Evolutionary conservation across 2,797 vertebrate species (phyloP), one percentile per base, ranked within the genome.

Genomic region (Ceyx erithaca): DNA sequence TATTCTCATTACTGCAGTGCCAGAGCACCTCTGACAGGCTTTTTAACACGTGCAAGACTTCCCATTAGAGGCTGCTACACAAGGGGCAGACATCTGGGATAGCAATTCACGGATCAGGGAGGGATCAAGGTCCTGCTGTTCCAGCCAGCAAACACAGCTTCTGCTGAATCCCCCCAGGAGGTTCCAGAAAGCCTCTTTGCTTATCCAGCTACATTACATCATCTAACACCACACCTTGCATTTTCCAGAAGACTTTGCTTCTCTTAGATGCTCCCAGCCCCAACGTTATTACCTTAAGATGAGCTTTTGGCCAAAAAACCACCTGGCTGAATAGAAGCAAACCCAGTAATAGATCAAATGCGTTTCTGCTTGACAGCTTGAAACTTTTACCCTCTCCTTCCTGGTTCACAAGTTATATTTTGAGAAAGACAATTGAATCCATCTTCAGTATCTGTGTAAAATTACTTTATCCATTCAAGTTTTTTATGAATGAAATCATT

Each of bases 401-500:
- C 45, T 68, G 52, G 73, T 28, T 93, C 71, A 72, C 17, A 69
- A 72, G 8, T n/a, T 61, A 14, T 11, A 30, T 37, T 71, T 10
- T 8, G 7, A 58, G 68, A 85, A 77, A 78, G n/a, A 73, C 71
- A 92, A 66, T 30, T 17, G 30, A 80, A 75, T 87, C 31, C 31
- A 82, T 23, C 40, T 69, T 71, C 37, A 54, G 14, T 70, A 48
- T 68, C 72, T 68, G 6, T 68, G 78, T 48, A 75, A 85, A 87
- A 92, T 72, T 71, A 45, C 43, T 81, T 85, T 31, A 63, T 11
- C 61, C 57, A 62, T 89, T 87, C 54, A 66, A 58, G 66, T 15
- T 31, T 66, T 95, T 78, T 78, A 72, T 89, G 76, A 95, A 95
- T 87, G 13, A 87, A 95, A 92, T 92, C 0, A 66, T 85, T 95